Base-by-base conservation (phyloP, 2,888 invertebrate genomes). In the Trichogramma evanescens region DNA sequence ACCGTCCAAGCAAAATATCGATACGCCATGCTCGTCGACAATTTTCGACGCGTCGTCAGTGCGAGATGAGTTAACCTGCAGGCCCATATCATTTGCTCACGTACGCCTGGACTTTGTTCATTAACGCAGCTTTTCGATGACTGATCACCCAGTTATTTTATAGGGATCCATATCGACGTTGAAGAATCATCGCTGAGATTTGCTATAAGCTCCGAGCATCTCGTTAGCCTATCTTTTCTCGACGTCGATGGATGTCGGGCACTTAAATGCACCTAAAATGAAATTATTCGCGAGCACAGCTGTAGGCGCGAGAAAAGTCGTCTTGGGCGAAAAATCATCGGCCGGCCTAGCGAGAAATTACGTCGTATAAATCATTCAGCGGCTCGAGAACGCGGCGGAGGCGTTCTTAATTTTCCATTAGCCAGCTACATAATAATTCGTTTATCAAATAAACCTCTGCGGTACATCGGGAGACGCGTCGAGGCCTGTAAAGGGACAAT, bases 1-100 rank as follows among this genome's bases (percentile, higher is more conserved):
- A 38, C 52, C 39, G 56, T 62, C 59, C 61, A 64, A 64, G 61
- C 54, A 54, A 64, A 61, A 64, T 62, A 64, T 59, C 57, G 42
- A 38, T 6, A 13, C 13, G 50, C n/a, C 50, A 43, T 13, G 1
- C 40, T n/a, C 6, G 39, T n/a, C 6, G 7, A 50, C 42, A 40
- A 40, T 50, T 58, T 50, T 49, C 26, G 26, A 26, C 26, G 26
- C 26, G 26, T 26, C 26, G 26, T 26, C 26, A 26, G 26, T 26
- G 26, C 26, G 26, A 26, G 26, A 26, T 26, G 26, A 26, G 26
- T 26, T 26, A 26, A 26, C 26, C 26, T 26, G 26, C 26, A 26
- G 26, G 26, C 26, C 26, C 13, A 13, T 13, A 13, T 13, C 13
- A 13, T 13, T 13, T 26, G 26, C 2, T 2, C 26, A 26, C 26